phyloP scores from a whole-genome alignment of 2,113 vertebrate species.

The Bujurquina vittata region DNA sequence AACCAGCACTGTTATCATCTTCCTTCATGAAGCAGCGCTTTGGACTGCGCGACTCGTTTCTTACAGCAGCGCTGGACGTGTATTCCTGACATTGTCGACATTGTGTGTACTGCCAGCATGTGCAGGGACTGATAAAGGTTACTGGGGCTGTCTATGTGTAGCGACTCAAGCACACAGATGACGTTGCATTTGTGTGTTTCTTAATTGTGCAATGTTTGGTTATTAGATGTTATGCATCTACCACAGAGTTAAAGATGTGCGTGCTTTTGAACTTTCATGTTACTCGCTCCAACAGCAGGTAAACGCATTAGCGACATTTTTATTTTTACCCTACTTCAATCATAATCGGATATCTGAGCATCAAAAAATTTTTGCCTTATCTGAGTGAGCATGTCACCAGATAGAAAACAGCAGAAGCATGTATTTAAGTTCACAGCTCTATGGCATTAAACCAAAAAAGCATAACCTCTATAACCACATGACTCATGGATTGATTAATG shows the following conservation, averaged over 20 bases:
- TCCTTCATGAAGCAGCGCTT: not conserved
- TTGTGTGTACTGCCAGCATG: not conserved
- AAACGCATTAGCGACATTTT: not conserved
- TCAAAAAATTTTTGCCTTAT: no score
- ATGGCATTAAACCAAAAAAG: not conserved
- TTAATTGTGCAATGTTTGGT: not conserved
- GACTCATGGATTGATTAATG: not conserved
- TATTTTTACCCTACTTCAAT: not conserved
- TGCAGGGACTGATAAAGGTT: not conserved
- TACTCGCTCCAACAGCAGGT: not conserved
- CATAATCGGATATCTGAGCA: no score
- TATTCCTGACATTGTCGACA: not conserved
- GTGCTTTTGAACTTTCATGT: not conserved
- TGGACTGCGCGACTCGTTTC: not conserved
- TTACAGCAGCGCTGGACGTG: accelerated
- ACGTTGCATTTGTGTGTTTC: not conserved
- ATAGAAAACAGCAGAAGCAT: not conserved
- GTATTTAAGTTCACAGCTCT: not conserved
- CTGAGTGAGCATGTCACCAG: not conserved
- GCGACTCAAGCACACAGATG: not conserved
- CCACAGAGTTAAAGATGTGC: no score
- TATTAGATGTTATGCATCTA: no score
- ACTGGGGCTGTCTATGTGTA: not conserved
- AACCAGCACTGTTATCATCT: not conserved
- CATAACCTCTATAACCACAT: not conserved